Percentiles rank a stretch among this genome's conserved stretches.
phyloP scores from a whole-genome alignment of 2,113 vertebrate genomes.

The Cololabis saira region DNA sequence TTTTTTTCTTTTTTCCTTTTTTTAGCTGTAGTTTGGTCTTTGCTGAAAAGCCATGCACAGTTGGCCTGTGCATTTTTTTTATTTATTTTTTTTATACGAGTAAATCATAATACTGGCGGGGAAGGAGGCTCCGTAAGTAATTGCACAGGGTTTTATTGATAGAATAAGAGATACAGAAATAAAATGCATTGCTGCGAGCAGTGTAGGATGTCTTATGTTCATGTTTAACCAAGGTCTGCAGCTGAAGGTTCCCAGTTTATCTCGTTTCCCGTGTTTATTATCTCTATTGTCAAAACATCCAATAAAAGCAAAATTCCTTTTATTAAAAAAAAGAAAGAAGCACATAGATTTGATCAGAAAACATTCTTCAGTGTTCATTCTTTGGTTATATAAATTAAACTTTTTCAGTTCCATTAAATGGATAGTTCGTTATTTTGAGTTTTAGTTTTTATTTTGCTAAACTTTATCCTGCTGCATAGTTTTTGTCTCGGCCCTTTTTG shows the following conservation, averaged over 20 bases:
- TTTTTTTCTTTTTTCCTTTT: slow-evolving; percentile 14
- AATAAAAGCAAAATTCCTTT: not conserved
- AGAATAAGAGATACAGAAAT: not conserved
- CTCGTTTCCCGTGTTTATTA: not conserved
- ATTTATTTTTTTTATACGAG: slow-evolving; percentile 11
- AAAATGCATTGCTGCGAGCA: not conserved
- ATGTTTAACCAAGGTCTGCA: not conserved
- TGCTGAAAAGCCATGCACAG: slow-evolving; percentile 53
- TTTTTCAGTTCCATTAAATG: not conserved
- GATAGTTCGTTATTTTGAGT: not conserved
- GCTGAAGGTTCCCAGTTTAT: not conserved
- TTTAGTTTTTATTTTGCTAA: not conserved
- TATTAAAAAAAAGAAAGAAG: not conserved
- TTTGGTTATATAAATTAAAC: not conserved
- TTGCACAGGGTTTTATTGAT: slow-evolving; percentile 3
- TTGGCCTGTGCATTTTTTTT: slow-evolving; percentile 23
- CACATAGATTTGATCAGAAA: not conserved
- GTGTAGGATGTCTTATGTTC: slow-evolving; percentile 2
- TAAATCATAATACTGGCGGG: slow-evolving; percentile 37
- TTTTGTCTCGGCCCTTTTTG: too few relatives aligned
- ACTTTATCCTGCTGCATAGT: too few relatives aligned
- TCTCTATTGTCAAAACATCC: slow-evolving; percentile 15
- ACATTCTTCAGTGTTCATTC: not conserved
- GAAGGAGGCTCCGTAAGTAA: slow-evolving; percentile 16
- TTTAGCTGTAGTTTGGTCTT: slow-evolving; percentile 52